Conservation (phyloP, 2,888 invertebrate species). For the Eristalis arbustorum region DNA sequence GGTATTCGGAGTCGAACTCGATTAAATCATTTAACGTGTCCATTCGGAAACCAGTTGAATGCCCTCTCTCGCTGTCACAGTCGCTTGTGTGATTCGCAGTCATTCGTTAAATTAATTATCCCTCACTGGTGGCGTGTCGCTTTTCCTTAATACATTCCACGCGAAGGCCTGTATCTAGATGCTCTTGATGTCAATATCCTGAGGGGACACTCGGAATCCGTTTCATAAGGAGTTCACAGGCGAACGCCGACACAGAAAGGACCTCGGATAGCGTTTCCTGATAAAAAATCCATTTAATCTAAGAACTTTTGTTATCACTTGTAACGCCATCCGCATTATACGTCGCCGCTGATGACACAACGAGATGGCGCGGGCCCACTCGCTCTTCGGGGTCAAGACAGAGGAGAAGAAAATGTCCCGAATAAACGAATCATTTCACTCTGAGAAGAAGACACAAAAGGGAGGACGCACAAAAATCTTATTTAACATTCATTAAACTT, state of each 20-base stretch:
- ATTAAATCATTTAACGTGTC: slow-evolving; percentile 29
- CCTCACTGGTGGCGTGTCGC: neutral
- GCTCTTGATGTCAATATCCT: slow-evolving; percentile 17
- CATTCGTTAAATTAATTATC: slow-evolving; percentile 34
- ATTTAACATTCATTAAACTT: slow-evolving; percentile 66
- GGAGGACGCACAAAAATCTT: slow-evolving; percentile 51
- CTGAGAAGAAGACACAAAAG: slow-evolving; percentile 40
- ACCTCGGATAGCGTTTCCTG: slow-evolving; percentile 6
- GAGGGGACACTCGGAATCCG: neutral
- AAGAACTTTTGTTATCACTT: slow-evolving; percentile 63
- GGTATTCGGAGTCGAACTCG: neutral
- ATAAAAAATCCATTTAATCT: slow-evolving; percentile 42
- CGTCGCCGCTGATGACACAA: slow-evolving; percentile 3
- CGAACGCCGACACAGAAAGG: neutral
- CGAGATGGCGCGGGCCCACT: neutral
- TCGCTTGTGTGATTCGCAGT: neutral
- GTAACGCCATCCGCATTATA: slow-evolving; percentile 48
- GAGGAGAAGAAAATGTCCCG: neutral
- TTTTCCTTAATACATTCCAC: slow-evolving; percentile 11
- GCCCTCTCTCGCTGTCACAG: no score
- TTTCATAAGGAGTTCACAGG: neutral
- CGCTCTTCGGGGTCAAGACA: neutral
- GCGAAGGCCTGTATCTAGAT: neutral
- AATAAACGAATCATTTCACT: slow-evolving; percentile 25
- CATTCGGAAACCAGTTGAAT: neutral